Evolutionary conservation across 2,113 vertebrate genomes (phyloP), one percentile per base, ranked within the genome.

Genomic region (Gymnobelideus leadbeateri): DNA sequence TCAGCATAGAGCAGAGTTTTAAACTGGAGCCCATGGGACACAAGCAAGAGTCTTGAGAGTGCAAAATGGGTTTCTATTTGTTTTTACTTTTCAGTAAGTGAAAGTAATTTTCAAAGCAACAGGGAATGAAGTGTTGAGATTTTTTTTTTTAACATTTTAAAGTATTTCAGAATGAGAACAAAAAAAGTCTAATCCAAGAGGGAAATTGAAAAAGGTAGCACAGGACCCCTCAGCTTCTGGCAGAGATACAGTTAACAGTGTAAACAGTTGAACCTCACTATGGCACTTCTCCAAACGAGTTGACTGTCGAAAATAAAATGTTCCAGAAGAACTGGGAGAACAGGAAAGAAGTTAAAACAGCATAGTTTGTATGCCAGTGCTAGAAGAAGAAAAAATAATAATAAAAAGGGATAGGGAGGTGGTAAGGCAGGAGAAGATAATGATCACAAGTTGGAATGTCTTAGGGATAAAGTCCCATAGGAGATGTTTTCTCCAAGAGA

Each of bases 241-340:
- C 98, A 98, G 98, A 98, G 98, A 98, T 97, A 98, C 96, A 98
- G 99, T 99, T 98, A 99, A 98, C 96, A 97, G 97, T 98, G 98
- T 98, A 98, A 98, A 98, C 92, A 97, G 98, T 98, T 98, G 98
- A 98, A 98, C 98, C 98, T 99, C 98, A 98, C 97, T 96, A 94
- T 99, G 99, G 99, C 98, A 99, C 93, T 98, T 98, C 98, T 99
- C 99, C 98, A 99, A 98, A 99, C 98, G 98, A 99, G 98, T 99
- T 99, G 98, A 99, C 98, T 99, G 98, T 99, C 98, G 98, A 99
- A 99, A 99, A 99, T 99, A 99, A 99, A 99, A 99, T 99, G 99
- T 99, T 99, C 99, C 99, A 99, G 99, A 98, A 99, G 98, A 99
- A 99, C 99, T 98, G 98, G 98, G 99, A 99, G 99, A 99, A 99